These are phyloP conservation scores for Rhagologus leucostigma DNA, from an alignment of 2,113 vertebrate species.

Conservation along the genomic window DNA sequence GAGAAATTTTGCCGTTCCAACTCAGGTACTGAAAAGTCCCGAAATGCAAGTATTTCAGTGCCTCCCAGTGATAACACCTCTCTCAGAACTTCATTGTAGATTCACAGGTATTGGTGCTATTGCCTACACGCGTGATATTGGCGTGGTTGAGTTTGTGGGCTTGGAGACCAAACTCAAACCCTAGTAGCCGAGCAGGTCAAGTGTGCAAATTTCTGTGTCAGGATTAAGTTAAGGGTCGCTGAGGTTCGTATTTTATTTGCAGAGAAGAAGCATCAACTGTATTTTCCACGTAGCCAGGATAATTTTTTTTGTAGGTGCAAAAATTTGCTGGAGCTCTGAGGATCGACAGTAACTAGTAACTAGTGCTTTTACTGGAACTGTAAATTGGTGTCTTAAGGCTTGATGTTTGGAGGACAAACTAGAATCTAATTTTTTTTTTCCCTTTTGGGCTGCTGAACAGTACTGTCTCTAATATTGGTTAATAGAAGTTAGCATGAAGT, in stretches of 20 bases:
- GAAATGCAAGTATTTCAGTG: neutral
- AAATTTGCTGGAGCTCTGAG: neutral
- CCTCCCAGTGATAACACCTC: neutral
- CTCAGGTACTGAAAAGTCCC: neutral
- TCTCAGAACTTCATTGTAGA: neutral
- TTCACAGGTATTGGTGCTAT: neutral
- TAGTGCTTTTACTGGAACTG: neutral
- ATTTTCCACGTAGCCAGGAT: neutral
- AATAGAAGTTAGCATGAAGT: neutral
- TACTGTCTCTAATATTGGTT: neutral
- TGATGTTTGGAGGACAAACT: neutral
- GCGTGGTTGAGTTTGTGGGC: neutral
- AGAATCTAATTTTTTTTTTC: neutral
- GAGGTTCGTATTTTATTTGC: neutral
- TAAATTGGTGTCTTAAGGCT: neutral
- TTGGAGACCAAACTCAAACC: neutral
- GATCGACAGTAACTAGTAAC: neutral
- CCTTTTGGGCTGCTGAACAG: neutral
- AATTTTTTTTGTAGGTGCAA: neutral
- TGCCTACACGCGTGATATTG: accelerated
- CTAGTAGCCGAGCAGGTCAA: neutral
- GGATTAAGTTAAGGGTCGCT: neutral
- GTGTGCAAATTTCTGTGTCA: neutral
- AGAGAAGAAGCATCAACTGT: neutral
- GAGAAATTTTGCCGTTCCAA: neutral